Percentiles rank a stretch among this genome's conserved stretches.
Evolutionary conservation across 2,797 vertebrate genomes (phyloP).

Genomic region (Kryptolebias ocellatus): DNA sequence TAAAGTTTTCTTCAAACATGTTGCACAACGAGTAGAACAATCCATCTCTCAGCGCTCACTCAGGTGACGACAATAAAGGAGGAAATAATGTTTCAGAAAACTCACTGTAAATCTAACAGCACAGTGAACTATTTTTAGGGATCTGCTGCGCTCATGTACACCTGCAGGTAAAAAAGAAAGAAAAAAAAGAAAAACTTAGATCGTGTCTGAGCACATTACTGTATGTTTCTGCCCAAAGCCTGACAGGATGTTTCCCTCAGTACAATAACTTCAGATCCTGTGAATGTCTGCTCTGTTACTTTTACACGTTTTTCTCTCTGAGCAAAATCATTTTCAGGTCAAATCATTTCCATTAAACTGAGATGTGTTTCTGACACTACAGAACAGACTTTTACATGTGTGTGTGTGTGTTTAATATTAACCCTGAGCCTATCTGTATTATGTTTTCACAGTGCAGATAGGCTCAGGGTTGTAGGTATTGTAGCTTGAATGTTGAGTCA

Average conservation of each 20-base stretch:
- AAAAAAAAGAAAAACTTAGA: slow-evolving; percentile 2
- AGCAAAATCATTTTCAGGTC: background rate
- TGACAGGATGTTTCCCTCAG: slow-evolving; percentile 37
- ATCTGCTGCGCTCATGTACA: background rate
- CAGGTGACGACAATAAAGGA: too few relatives aligned
- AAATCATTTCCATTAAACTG: background rate
- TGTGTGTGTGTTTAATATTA: background rate
- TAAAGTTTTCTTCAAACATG: too few relatives aligned
- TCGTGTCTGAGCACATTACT: slow-evolving; percentile 27
- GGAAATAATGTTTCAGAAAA: too few relatives aligned
- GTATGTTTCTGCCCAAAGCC: slow-evolving; percentile 18
- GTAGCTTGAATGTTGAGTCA: too few relatives aligned
- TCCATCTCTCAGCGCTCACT: too few relatives aligned
- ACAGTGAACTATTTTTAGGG: background rate
- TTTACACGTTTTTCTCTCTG: slow-evolving; percentile 17
- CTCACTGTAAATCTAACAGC: slow-evolving; percentile 7
- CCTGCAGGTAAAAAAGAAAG: background rate
- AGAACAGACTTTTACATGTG: background rate
- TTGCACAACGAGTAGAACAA: too few relatives aligned
- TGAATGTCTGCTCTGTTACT: slow-evolving; percentile 22
- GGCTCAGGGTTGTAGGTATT: too few relatives aligned
- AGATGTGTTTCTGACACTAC: slow-evolving; percentile 3
- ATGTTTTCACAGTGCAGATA: too few relatives aligned
- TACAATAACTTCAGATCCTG: slow-evolving; percentile 32
- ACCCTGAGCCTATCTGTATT: background rate